Conservation (phyloP, 2,113 vertebrate genomes). For the Zosterops pallidus region DNA sequence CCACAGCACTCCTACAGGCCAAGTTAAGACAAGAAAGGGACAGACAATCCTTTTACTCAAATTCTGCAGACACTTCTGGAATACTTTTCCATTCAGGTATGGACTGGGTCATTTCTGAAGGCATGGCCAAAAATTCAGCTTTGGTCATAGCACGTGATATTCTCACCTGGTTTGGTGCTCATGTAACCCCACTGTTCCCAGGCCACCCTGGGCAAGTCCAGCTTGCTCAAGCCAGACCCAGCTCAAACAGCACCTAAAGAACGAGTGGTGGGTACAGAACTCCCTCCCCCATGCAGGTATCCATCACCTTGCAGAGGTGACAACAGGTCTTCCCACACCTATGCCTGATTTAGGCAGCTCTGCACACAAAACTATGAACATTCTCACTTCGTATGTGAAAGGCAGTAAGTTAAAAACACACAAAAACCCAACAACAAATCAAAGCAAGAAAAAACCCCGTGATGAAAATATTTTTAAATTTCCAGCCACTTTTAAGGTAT, state of each 20-base stretch:
- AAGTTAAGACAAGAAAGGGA: not conserved
- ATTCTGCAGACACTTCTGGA: not conserved
- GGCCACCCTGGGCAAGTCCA: not conserved
- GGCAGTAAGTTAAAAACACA: not conserved
- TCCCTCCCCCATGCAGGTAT: not conserved
- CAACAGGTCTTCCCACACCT: not conserved
- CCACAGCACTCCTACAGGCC: not conserved
- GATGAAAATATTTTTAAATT: accelerated
- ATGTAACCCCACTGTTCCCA: accelerated
- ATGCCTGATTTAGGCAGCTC: not conserved
- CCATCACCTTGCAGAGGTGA: not conserved
- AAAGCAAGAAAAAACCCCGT: not conserved
- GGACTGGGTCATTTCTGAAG: not conserved
- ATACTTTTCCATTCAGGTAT: not conserved
- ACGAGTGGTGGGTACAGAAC: accelerated
- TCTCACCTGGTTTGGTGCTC: not conserved
- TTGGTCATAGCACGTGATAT: not conserved
- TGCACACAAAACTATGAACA: not conserved
- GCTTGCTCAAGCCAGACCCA: not conserved
- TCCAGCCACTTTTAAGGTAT: not conserved
- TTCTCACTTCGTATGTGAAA: not conserved
- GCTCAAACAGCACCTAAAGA: accelerated
- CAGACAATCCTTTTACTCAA: not conserved
- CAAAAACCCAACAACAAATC: not conserved
- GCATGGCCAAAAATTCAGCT: not conserved